Percentiles rank a stretch among this genome's conserved stretches.
Evolutionary conservation across 2,797 vertebrate species (phyloP).

Genomic region (Peromyscus melanophrys): DNA sequence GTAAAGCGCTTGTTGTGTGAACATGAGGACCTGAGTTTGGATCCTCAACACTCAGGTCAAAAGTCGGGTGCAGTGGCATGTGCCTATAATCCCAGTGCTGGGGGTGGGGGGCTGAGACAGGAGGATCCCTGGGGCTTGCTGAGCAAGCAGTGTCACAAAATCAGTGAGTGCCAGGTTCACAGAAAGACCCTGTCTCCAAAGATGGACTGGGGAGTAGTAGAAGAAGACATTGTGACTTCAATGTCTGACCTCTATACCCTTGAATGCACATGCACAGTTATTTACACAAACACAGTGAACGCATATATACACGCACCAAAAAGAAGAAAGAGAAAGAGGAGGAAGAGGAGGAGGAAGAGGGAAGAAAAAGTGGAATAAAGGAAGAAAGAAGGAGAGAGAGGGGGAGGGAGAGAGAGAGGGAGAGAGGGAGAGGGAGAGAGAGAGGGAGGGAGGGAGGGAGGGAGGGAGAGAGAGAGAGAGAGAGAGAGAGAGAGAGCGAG

Average conservation of each 20-base stretch:
- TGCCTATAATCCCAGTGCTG: background rate
- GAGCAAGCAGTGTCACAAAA: background rate
- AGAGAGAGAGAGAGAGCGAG: too few species aligned
- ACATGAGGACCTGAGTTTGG: background rate
- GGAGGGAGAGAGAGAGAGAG: too few species aligned
- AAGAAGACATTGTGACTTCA: background rate
- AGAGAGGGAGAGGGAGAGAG: too few species aligned
- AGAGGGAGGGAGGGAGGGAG: too few species aligned
- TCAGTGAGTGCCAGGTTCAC: background rate
- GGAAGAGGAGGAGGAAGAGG: background rate
- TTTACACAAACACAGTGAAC: too few species aligned
- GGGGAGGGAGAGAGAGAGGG: too few species aligned
- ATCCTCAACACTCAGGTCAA: background rate
- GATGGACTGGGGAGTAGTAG: background rate
- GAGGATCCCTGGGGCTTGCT: background rate
- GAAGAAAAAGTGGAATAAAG: background rate
- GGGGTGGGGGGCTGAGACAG: background rate
- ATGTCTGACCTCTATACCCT: background rate
- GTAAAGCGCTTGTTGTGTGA: too few species aligned
- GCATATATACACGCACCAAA: background rate
- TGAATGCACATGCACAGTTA: background rate
- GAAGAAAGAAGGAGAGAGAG: too few species aligned
- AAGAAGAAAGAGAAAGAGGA: too few species aligned
- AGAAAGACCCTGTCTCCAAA: background rate
- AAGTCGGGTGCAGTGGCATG: too few species aligned